Evolutionary conservation across 2,113 vertebrate species (phyloP).

Genomic region (Ptyas mucosa): DNA sequence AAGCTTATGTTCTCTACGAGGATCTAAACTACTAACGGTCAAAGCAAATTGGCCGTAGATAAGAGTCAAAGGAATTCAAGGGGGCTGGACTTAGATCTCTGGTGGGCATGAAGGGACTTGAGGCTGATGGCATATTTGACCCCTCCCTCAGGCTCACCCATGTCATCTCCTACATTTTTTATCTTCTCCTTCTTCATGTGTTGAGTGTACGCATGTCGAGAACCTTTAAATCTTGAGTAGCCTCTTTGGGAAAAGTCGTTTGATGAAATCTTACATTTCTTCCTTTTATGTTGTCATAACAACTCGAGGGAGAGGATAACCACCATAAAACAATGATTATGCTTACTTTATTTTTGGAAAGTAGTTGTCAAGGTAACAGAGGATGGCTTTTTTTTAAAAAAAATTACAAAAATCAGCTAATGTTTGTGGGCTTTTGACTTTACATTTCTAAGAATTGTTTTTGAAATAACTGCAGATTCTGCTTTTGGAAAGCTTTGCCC

Average conservation of each 20-base stretch:
- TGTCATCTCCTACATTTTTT: not conserved
- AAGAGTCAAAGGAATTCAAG: no score
- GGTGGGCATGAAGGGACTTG: no score
- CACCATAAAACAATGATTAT: slow-evolving; percentile 32
- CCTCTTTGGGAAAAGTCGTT: not conserved
- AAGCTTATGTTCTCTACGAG: not conserved
- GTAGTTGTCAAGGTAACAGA: slow-evolving; percentile 54
- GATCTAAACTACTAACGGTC: no score
- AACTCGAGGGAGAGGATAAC: slow-evolving; percentile 26
- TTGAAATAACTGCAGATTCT: not conserved
- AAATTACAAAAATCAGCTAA: not conserved
- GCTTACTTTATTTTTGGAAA: slow-evolving; percentile 62
- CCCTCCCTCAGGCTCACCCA: not conserved
- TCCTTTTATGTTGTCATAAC: slow-evolving; percentile 59
- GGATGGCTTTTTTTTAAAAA: not conserved
- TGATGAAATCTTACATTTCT: not conserved
- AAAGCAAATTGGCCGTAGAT: no score
- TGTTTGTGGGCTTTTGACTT: not conserved
- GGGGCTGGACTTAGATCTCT: no score
- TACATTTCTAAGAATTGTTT: not conserved
- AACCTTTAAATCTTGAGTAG: not conserved
- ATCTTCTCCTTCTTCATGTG: not conserved
- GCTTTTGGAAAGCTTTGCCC: not conserved
- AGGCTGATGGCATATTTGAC: not conserved
- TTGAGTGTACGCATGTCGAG: not conserved